Evolutionary conservation across 1,140 invertebrate genomes (phyloP).

Genomic region (Dinoponera quadriceps): DNA sequence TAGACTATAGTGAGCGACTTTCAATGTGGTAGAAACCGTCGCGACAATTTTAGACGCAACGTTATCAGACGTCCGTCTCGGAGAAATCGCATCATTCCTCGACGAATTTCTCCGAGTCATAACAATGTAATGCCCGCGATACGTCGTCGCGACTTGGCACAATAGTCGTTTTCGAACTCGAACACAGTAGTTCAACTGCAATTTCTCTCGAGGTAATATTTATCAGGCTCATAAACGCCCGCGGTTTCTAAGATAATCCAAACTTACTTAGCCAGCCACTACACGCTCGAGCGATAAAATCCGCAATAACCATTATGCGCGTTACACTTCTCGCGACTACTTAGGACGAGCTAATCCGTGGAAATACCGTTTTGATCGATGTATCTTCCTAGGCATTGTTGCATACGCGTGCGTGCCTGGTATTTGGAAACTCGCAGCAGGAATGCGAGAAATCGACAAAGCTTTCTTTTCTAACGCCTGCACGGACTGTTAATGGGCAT

Average conservation of each 20-base stretch:
- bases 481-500: slow-evolving; percentile 52
- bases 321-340: background rate
- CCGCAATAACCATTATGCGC: slow-evolving; percentile 5
- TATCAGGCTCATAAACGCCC: slow-evolving; percentile 33
- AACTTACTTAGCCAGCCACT: background rate
- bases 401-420: background rate
- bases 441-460: no score
- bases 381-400: slow-evolving; percentile 30
- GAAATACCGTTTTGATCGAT: no score
- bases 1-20: no score
- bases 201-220: slow-evolving; percentile 24
- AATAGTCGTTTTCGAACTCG: slow-evolving; percentile 32
- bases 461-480: background rate
- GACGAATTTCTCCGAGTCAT: slow-evolving; percentile 20
- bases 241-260: slow-evolving; percentile 28
- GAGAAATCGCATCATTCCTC: slow-evolving; percentile 8
- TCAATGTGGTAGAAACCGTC: no score
- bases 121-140: slow-evolving; percentile 11
- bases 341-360: background rate
- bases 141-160: background rate
- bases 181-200: no score
- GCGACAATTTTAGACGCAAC: no score
- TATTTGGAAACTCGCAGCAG: no score
- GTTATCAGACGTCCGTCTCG: background rate
- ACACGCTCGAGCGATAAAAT: background rate